Base-by-base conservation (phyloP, 2,113 vertebrate genomes). In the Cinclus mexicanus region DNA sequence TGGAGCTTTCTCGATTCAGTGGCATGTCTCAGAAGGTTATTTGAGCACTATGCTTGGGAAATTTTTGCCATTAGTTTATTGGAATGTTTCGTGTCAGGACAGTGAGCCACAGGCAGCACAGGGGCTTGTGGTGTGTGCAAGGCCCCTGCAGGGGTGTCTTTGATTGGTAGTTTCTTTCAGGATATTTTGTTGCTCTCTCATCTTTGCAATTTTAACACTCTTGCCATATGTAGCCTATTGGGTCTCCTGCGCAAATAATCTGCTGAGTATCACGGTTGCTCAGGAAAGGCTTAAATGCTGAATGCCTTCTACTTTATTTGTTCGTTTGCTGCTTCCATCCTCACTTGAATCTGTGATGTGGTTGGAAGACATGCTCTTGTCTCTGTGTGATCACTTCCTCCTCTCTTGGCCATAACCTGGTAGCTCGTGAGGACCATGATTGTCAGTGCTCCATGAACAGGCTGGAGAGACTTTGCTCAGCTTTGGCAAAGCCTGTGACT, bases 271-370 rank as follows among this genome's bases (percentile, higher is more conserved):
- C 22, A 8, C 0, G 0, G 9, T 23, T 85, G 44, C 41, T 60
- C 5, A 2, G 47, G 17, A 74, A 75, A 26, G 35, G 8, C 47
- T 83, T 52, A 65, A 64, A 49, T 57, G 50, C 29, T 82, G 47
- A 2, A 13, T 63, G 25, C 39, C 10, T 83, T 83, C 63, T 56
- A 10, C 37, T 75, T 61, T 10, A 6, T 75, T 55, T 91, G 12
- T 87, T 86, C 88, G 47, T 41, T 68, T 57, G 12, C 63, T 92
- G 28, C n/a, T 90, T 87, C 29, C 29, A 17, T 71, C 25, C 25
- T 83, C 0, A 0, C 39, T 59, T 68, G 22, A 60, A 33, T 53
- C 11, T 6, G 1, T 50, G 26, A 12, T 70, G 14, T 57, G 18
- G 13, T 21, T 70, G 55, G n/a, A 74, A 55, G 52, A 50, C 31